Evolutionary conservation across 2,888 invertebrate species (phyloP).

Genomic region (Ophion obscuratus): DNA sequence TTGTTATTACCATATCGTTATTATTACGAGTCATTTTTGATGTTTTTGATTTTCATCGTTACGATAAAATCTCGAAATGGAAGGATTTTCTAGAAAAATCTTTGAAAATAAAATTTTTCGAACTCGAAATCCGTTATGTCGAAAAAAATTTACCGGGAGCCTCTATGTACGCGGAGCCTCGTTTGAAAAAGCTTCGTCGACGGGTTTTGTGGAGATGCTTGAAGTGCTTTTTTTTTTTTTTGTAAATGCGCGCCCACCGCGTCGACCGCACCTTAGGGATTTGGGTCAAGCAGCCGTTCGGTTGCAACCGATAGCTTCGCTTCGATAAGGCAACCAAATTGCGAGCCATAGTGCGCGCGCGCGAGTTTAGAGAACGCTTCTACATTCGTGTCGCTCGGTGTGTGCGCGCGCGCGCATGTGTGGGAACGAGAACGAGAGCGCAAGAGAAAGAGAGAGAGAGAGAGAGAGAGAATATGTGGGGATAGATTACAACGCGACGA

Average conservation of each 20-base stretch:
- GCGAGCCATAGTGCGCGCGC: conserved; percentile 14
- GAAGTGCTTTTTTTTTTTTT: too few relatives aligned
- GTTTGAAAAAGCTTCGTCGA: too few relatives aligned
- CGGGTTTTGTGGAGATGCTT: too few relatives aligned
- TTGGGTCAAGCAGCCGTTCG: conserved; percentile 56
- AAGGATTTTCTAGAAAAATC: too few relatives aligned
- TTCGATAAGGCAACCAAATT: conserved; percentile 55
- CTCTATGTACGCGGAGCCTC: too few relatives aligned
- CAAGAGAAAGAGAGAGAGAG: conserved; percentile 64
- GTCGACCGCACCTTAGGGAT: conserved; percentile 37
- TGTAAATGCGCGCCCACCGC: not conserved
- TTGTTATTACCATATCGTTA: too few relatives aligned
- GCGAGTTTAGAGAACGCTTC: not conserved
- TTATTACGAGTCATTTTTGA: too few relatives aligned
- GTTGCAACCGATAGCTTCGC: conserved; percentile 57
- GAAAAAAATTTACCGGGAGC: too few relatives aligned
- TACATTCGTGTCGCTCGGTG: not conserved
- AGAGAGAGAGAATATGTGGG: conserved; percentile 11
- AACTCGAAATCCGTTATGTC: too few relatives aligned
- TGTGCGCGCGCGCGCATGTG: conserved; percentile 19
- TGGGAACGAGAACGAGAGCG: conserved; percentile 56
- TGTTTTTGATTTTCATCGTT: too few relatives aligned
- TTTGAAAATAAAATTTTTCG: too few relatives aligned
- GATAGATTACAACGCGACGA: conserved; percentile 79
- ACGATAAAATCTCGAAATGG: too few relatives aligned